Base-by-base conservation (phyloP, 2,113 vertebrate genomes). In the Rafetus swinhoei region DNA sequence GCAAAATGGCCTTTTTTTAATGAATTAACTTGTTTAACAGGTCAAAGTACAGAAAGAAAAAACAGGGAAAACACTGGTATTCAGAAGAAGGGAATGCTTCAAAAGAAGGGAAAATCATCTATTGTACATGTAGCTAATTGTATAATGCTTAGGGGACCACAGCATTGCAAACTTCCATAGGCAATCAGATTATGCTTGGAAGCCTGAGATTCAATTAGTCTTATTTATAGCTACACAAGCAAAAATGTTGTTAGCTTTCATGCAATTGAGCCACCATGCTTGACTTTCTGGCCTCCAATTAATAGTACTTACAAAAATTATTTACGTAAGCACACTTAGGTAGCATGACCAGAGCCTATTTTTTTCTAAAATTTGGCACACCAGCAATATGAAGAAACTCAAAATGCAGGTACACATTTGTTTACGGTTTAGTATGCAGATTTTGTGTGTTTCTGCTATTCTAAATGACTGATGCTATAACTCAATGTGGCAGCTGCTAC, bases 381-480 rank as follows among this genome's bases (percentile, higher is more conserved):
- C 18, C 69, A 85, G 16, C 12, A 50, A 29, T 24, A n/a, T 14
- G 80, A 57, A 90, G 27, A 80, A 35, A 53, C 21, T 52, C 8
- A 39, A 79, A 82, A 53, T 5, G 53, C 50, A 54, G 6, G 16
- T 53, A 81, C 25, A 8, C 55, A 21, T 9, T 27, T 74, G 79
- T 53, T 53, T 21, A 50, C 45, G 56, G 11, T 77, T 50, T 50
- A 39, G 6, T 25, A 77, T 45, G 14, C 22, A 11, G 90, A 24
- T 54, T 39, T 90, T 93, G 19, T 39, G 24, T 79, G 82, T 91
- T 92, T 95, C 35, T 84, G 86, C 3, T 39, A 83, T 96, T 81
- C 72, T 84, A 84, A 95, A 87, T 90, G 88, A 92, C 60, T 93
- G 87, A 95, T n/a, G 82, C 56, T 93, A 91, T 89, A 81, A 11